These are phyloP conservation scores for Corvus cornix DNA, from an alignment of 2,113 vertebrate species.

Conservation along the genomic window DNA sequence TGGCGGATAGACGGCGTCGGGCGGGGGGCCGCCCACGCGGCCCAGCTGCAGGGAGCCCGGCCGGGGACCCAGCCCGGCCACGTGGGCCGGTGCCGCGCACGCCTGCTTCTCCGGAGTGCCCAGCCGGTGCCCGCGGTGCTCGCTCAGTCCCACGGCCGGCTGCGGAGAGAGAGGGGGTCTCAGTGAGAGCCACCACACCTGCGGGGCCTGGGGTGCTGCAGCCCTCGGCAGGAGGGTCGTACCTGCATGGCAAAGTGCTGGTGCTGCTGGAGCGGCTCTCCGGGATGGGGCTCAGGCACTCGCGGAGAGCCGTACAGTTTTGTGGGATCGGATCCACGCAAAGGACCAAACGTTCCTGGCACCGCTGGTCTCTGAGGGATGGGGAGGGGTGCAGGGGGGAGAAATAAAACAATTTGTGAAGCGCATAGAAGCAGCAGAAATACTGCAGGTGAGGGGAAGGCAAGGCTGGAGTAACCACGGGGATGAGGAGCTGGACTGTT, in stretches of 20 bases:
- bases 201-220: accelerated
- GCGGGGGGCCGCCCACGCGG: conserved; percentile 69
- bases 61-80: conserved; percentile 78
- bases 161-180: conserved; percentile 21
- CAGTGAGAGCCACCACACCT: accelerated
- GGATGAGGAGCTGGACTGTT: accelerated
- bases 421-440: background rate
- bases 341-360: conserved; percentile 77
- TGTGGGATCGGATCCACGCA: conserved; percentile 78
- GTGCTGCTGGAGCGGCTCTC: conserved; percentile 76
- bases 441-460: background rate
- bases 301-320: conserved; percentile 74
- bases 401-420: background rate
- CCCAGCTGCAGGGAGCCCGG: conserved; percentile 80
- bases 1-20: conserved; percentile 80
- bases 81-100: conserved; percentile 79
- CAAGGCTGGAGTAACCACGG: background rate
- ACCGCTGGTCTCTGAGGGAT: conserved; percentile 56
- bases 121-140: conserved; percentile 77
- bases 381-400: background rate
- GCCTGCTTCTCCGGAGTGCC: conserved; percentile 72
- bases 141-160: conserved; percentile 77
- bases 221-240: background rate
- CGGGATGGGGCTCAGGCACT: conserved; percentile 77
- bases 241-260: conserved; percentile 88